Percentiles rank a stretch among this genome's conserved stretches.
Conservation (phyloP, 2,113 vertebrate species). For the Pseudois nayaur region DNA sequence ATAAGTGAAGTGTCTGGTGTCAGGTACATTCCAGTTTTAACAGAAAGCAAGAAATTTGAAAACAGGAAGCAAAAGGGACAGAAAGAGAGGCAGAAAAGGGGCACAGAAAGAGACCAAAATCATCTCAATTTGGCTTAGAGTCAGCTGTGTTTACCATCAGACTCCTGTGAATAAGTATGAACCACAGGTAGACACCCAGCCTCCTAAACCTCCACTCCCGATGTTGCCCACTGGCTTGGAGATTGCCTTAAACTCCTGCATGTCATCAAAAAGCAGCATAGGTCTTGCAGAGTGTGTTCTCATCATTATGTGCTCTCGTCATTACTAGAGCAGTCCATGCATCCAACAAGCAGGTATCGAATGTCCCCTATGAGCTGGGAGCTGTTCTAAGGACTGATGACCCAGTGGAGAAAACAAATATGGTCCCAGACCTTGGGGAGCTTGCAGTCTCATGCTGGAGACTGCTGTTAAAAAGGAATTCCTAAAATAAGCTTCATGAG, state of each 20-base stretch:
- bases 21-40: background rate
- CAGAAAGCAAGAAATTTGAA: background rate
- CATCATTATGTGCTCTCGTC: background rate
- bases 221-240: background rate
- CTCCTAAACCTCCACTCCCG: no score
- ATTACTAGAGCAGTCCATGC: background rate
- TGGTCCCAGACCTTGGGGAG: background rate
- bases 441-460: background rate
- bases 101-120: background rate
- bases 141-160: background rate
- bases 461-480: background rate
- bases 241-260: background rate
- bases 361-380: background rate
- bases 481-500: background rate
- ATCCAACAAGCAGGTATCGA: background rate
- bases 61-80: background rate
- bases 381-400: background rate
- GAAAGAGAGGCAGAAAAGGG: background rate
- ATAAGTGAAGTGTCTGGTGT: background rate
- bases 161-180: background rate
- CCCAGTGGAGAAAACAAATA: background rate
- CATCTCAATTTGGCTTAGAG: background rate
- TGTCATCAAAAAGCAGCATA: background rate
- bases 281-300: background rate
- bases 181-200: background rate